Evolutionary conservation across 2,888 invertebrate genomes (phyloP).

Genomic region (Limnephilus lunatus): DNA sequence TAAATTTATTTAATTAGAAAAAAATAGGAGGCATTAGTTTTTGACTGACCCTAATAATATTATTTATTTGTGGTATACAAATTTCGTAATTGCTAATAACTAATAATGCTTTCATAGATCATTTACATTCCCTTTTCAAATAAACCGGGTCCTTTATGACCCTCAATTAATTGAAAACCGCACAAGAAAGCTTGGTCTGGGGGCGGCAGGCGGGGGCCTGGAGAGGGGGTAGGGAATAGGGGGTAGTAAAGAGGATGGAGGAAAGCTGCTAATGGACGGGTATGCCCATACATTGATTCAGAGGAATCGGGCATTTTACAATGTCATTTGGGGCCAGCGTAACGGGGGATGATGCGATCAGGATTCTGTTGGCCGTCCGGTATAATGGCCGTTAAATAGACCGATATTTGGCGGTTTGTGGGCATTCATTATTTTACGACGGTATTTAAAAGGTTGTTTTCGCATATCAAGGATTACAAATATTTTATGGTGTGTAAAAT

Average conservation of each 20-base stretch:
- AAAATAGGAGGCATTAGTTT: no score
- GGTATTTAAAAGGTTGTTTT: background rate
- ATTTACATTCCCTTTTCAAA: background rate
- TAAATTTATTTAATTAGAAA: no score
- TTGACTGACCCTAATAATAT: background rate
- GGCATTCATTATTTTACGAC: background rate
- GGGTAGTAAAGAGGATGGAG: background rate
- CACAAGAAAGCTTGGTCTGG: constrained; percentile 10
- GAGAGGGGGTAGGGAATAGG: background rate
- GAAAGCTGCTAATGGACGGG: constrained; percentile 39
- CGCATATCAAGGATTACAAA: background rate
- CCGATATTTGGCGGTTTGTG: background rate
- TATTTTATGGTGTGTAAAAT: background rate
- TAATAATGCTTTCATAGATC: background rate
- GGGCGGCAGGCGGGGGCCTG: background rate
- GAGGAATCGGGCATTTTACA: constrained; percentile 26
- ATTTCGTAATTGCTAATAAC: background rate
- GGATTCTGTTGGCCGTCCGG: background rate
- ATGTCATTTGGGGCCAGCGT: background rate
- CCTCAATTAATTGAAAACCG: constrained; percentile 52
- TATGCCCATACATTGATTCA: constrained; percentile 51
- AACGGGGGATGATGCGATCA: background rate
- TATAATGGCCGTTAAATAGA: background rate
- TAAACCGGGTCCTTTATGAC: background rate
- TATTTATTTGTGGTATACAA: background rate